phyloP scores from a whole-genome alignment of 2,888 invertebrate genomes.

The Ephialtes manifestator region DNA sequence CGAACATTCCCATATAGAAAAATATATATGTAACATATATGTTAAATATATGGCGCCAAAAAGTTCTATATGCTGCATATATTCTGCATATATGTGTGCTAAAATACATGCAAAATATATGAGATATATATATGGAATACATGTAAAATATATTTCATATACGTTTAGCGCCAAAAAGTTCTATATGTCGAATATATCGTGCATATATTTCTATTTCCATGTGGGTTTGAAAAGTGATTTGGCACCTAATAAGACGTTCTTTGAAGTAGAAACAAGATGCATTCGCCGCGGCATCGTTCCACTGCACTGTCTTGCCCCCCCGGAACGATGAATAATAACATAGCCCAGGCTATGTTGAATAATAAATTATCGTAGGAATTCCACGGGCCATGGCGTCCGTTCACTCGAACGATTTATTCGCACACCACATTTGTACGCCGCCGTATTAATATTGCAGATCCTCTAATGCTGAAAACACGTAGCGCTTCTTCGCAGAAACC shows the following conservation, averaged over 20 bases:
- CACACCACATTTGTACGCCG: background rate
- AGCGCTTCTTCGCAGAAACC: background rate
- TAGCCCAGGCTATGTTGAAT: conserved; percentile 63
- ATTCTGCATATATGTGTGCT: too few relatives aligned
- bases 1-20: too few relatives aligned
- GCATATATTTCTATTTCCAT: too few relatives aligned
- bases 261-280: conserved; percentile 45
- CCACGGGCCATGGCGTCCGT: conserved; percentile 51
- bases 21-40: too few relatives aligned
- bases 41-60: too few relatives aligned
- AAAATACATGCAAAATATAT: too few relatives aligned
- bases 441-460: conserved; percentile 47
- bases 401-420: conserved; percentile 52
- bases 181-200: too few relatives aligned
- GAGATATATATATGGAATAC: too few relatives aligned
- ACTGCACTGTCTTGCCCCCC: conserved; percentile 31
- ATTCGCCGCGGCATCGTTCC: conserved; percentile 43
- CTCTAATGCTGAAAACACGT: conserved; percentile 20
- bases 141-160: too few relatives aligned
- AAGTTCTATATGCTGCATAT: too few relatives aligned
- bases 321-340: conserved; percentile 68
- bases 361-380: conserved; percentile 70
- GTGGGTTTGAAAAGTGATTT: too few relatives aligned
- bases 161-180: too few relatives aligned
- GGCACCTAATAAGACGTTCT: conserved; percentile 1